Conservation (phyloP, 1,140 invertebrate species). For the Babylonia areolata region DNA sequence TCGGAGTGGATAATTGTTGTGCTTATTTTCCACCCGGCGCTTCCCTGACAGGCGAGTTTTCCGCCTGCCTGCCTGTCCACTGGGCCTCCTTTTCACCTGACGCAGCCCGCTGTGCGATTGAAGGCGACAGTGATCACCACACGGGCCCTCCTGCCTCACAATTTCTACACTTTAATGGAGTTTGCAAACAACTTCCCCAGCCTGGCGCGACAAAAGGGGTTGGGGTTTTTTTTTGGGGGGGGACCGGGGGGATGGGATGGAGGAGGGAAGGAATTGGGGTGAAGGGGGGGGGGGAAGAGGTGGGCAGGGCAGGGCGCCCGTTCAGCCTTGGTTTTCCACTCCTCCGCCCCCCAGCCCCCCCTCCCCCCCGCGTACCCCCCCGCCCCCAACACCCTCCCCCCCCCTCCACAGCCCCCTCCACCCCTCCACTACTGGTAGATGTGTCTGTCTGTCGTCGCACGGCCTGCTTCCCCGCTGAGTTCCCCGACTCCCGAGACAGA, state of each 20-base stretch:
- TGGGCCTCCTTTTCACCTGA: background rate
- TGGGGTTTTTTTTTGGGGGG: no score
- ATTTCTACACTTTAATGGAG: constrained; percentile 41
- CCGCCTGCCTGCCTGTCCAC: constrained; percentile 29
- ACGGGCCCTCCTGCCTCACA: constrained; percentile 29
- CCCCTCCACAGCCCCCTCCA: background rate
- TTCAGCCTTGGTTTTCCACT: background rate
- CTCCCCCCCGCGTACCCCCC: background rate
- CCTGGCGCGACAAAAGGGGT: constrained; percentile 25
- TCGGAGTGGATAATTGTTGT: constrained; percentile 33
- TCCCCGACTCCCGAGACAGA: background rate
- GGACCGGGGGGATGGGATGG: no score
- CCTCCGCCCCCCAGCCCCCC: background rate
- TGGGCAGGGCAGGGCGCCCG: background rate
- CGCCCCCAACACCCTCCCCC: background rate
- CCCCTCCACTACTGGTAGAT: background rate
- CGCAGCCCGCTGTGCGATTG: constrained; percentile 13
- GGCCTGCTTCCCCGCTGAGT: background rate
- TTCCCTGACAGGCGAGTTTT: constrained; percentile 24
- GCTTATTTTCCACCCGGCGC: constrained; percentile 34
- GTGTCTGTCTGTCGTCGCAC: background rate
- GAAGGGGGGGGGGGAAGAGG: no score
- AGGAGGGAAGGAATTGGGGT: no score
- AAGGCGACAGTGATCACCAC: constrained; percentile 34
- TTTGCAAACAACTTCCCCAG: constrained; percentile 40